Evolutionary conservation across 2,113 vertebrate genomes (phyloP).

Genomic region (Arothron firmamentum): DNA sequence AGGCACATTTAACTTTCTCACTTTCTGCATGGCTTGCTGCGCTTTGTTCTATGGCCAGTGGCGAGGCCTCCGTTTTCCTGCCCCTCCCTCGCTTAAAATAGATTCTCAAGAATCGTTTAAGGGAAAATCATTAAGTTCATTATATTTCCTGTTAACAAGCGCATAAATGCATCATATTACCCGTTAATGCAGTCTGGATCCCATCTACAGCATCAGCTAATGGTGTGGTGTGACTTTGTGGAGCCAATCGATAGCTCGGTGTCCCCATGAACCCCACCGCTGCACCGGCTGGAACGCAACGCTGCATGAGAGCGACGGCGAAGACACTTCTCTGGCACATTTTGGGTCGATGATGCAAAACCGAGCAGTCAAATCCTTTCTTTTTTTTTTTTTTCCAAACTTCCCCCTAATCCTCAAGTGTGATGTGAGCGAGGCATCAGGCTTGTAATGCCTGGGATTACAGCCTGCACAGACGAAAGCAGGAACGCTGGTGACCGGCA

Average conservation of each 20-base stretch:
- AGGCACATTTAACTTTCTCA: constrained; percentile 38
- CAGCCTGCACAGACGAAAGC: constrained; percentile 33
- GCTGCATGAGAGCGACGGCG: constrained; percentile 28
- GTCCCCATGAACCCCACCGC: constrained; percentile 56
- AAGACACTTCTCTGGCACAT: constrained; percentile 40
- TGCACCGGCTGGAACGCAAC: constrained; percentile 31
- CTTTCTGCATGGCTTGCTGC: constrained; percentile 31
- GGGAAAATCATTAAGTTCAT: constrained; percentile 45
- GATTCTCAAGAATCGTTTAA: constrained; percentile 12
- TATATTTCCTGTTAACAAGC: constrained; percentile 56
- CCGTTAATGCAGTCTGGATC: constrained; percentile 36
- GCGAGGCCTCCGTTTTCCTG: constrained; percentile 25
- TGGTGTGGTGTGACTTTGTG: constrained; percentile 53
- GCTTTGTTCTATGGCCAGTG: constrained; percentile 48
- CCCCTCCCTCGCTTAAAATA: constrained; percentile 25
- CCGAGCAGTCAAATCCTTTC: constrained; percentile 3
- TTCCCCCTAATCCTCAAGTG: neutral
- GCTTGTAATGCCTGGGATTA: constrained; percentile 37
- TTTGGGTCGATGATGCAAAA: constrained; percentile 10
- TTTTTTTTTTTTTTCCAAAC: constrained; percentile 21
- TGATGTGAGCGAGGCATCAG: constrained; percentile 26
- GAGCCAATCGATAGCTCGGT: constrained; percentile 56
- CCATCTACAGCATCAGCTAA: constrained; percentile 44
- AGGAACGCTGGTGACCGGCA: constrained; percentile 8
- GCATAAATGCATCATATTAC: constrained; percentile 46